Evolutionary conservation across 30 jellyfish, hydroid and myxozoan genomes (phyloP), one percentile per base, ranked within the genome.

Genomic region (Cassiopea xamachana): DNA sequence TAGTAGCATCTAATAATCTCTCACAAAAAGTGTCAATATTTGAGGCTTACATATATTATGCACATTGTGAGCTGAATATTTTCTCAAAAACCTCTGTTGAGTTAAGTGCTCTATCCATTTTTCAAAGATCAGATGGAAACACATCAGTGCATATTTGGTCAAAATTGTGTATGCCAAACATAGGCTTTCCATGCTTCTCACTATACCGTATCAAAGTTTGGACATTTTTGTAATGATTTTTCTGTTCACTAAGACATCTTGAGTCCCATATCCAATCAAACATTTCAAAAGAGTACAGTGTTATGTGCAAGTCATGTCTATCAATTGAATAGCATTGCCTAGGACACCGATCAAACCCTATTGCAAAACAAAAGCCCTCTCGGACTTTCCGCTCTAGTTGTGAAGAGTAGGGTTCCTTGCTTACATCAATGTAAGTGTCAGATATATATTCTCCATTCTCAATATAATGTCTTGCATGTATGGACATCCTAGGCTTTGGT

Each of bases 211-310:
- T 73, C 92, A 83, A 73, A 2, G 7, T 15, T 44, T 70, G 46
- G 1, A 83, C 85, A 43, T 71, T 48, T 45, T 46, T 13, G 44
- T 83, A 83, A 18, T 83, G 92, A 1, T 83, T 83, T 51, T 49
- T 72, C 83, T 83, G 92, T 39, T 48, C 64, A 48, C 48, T 73
- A 14, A 83, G 68, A 47, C 92, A 83, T 27, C 80, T 49, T 46
- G 76, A 69, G 83, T 83, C 92, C 92, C 92, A 83, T 45, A 83
- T 50, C 92, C 92, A 83, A 45, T 83, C 92, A 60, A 69, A 83
- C 46, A 73, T 69, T 83, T 83, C 92, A 55, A 83, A 83, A 8
- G 92, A 83, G 64, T 12, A 83, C 13, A 72, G 5, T 9, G 92
- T 9, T 19, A 70, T 17, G 49, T 83, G 92, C 8, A 83, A 18